phyloP scores from a whole-genome alignment of 2,888 invertebrate genomes.

The Pseudococcus jackbeardsleyi region DNA sequence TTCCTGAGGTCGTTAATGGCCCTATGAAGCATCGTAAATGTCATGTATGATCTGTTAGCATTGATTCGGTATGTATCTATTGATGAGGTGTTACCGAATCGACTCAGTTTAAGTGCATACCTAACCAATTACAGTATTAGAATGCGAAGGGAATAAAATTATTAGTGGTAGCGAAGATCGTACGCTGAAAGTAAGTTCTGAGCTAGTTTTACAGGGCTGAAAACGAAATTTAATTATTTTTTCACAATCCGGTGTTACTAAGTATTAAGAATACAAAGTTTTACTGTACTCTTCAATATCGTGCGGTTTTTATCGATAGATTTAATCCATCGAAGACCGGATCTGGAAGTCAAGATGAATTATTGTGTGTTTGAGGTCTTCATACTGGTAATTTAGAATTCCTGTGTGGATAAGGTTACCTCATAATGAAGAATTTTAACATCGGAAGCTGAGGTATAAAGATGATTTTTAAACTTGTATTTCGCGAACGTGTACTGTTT shows the following conservation, averaged over 20 bases:
- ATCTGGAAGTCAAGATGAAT: constrained; percentile 94
- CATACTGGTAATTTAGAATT: constrained; percentile 77
- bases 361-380: constrained; percentile 94
- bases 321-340: constrained; percentile 87
- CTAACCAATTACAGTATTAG: constrained; percentile 91
- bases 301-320: constrained; percentile 90
- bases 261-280: constrained; percentile 84
- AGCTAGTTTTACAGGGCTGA: not conserved
- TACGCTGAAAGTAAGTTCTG: constrained; percentile 81
- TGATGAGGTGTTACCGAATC: constrained; percentile 76
- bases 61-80: constrained; percentile 74
- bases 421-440: no score
- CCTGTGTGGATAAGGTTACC: not conserved
- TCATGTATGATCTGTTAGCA: constrained; percentile 85
- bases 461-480: no score
- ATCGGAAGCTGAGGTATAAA: no score
- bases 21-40: constrained; percentile 63
- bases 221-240: not conserved
- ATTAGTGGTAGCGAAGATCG: constrained; percentile 95
- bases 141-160: constrained; percentile 87
- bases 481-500: constrained; percentile 3
- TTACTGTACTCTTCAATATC: constrained; percentile 91
- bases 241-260: constrained; percentile 78
- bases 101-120: constrained; percentile 88
- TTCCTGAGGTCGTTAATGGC: constrained; percentile 57